These are phyloP conservation scores for Adrianichthys oophorus DNA, from an alignment of 2,797 vertebrate genomes.

Conservation along the genomic window DNA sequence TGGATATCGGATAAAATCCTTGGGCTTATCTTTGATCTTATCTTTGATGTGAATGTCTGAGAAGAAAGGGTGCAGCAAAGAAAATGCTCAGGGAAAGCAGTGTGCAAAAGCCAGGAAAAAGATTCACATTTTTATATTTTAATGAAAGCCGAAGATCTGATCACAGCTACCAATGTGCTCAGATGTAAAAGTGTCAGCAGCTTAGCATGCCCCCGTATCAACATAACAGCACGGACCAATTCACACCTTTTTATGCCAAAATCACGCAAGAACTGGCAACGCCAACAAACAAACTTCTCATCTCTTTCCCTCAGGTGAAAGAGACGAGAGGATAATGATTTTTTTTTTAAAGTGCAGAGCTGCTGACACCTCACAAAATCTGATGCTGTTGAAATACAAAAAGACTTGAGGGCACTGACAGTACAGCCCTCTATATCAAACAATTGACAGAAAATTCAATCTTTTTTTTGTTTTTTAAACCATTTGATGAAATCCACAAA, in stretches of 20 bases:
- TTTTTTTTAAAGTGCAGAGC: conserved; percentile 1
- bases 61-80: conserved; percentile 20
- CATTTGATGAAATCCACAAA: too few species aligned
- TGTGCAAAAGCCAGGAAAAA: conserved; percentile 37
- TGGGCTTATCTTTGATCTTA: conserved; percentile 4
- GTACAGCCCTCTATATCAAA: too few species aligned
- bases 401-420: conserved; percentile 63
- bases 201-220: conserved; percentile 37
- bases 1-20: conserved; percentile 13
- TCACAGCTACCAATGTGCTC: conserved; percentile 36
- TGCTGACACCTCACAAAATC: conserved; percentile 77
- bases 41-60: conserved; percentile 11
- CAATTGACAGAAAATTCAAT: too few species aligned
- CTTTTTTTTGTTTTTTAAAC: too few species aligned
- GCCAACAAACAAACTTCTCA: conserved; percentile 5
- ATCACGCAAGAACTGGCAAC: conserved; percentile 2
- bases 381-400: conserved; percentile 53
- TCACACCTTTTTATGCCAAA: conserved; percentile 13
- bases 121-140: conserved; percentile 34
- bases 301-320: conserved; percentile 31
- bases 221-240: conserved; percentile 12
- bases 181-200: conserved; percentile 47
- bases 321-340: conserved; percentile 43
- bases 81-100: conserved; percentile 33
- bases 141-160: conserved; percentile 19